phyloP scores from a whole-genome alignment of 2,888 invertebrate species.

The Ommatoiulus sabulosus region DNA sequence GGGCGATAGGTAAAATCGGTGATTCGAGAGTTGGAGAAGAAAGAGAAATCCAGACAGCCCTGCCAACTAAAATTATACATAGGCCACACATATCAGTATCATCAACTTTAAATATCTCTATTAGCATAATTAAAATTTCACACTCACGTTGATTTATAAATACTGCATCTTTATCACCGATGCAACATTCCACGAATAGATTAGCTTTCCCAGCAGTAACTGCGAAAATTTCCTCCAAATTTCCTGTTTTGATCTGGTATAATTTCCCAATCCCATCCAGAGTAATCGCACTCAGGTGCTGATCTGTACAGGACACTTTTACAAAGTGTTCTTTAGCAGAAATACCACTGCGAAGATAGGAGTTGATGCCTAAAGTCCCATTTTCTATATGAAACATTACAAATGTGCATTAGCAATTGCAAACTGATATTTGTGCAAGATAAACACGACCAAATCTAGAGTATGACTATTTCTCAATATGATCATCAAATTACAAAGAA shows the following conservation, averaged over 20 bases:
- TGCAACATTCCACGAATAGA: conserved; percentile 2
- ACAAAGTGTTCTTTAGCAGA: background rate
- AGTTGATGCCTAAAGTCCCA: background rate
- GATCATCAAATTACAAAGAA: too few relatives aligned
- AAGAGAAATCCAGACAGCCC: conserved; percentile 48
- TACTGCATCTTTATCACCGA: conserved; percentile 29
- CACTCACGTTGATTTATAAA: conserved; percentile 49
- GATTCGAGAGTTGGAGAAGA: conserved; percentile 8
- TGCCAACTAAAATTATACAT: conserved; percentile 47
- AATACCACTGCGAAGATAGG: background rate
- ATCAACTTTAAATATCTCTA: background rate
- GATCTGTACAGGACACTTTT: conserved; percentile 22
- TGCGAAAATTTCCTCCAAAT: background rate
- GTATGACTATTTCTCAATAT: too few relatives aligned
- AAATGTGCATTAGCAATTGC: background rate
- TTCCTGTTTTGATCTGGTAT: background rate
- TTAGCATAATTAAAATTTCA: too few relatives aligned
- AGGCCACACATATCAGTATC: background rate
- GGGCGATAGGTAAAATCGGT: conserved; percentile 50
- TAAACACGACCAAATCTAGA: too few relatives aligned
- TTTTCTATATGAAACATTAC: background rate
- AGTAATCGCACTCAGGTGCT: background rate
- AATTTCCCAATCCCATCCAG: background rate
- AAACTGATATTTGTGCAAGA: too few relatives aligned
- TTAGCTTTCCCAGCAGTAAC: background rate